These are phyloP conservation scores for Ischnura elegans DNA, from an alignment of 2,888 invertebrate genomes.

Conservation along the genomic window DNA sequence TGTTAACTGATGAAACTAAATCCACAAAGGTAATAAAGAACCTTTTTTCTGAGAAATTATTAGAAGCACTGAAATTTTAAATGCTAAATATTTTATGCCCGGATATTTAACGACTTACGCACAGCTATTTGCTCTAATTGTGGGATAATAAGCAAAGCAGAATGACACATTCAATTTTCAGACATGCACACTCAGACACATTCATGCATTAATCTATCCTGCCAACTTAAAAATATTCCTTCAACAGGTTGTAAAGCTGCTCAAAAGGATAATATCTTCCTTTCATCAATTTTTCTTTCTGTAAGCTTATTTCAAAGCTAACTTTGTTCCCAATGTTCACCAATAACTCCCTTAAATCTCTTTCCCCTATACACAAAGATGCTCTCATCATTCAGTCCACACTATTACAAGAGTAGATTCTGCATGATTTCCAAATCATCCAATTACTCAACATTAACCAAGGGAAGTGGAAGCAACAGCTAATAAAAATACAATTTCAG, in stretches of 20 bases:
- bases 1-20: neutral
- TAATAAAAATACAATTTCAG: conserved; percentile 25
- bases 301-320: conserved; percentile 16
- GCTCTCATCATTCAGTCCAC: conserved; percentile 43
- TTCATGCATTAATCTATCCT: conserved; percentile 52
- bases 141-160: conserved; percentile 54
- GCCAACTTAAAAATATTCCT: conserved; percentile 52
- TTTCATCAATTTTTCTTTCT: conserved; percentile 6
- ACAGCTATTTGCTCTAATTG: conserved; percentile 32
- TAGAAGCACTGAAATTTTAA: conserved; percentile 41
- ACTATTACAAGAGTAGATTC: neutral
- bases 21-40: neutral
- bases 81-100: neutral
- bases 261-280: conserved; percentile 29
- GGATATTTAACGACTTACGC: conserved; percentile 11
- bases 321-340: conserved; percentile 25
- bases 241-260: conserved; percentile 14
- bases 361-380: conserved; percentile 32
- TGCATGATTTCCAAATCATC: conserved; percentile 34
- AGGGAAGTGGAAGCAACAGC: conserved; percentile 47
- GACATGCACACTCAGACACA: conserved; percentile 61
- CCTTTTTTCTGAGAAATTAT: neutral
- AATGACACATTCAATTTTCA: conserved; percentile 46
- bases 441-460: conserved; percentile 31
- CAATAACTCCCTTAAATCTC: neutral